These are phyloP conservation scores for Clunio marinus DNA, from an alignment of 2,888 invertebrate species.

Conservation along the genomic window DNA sequence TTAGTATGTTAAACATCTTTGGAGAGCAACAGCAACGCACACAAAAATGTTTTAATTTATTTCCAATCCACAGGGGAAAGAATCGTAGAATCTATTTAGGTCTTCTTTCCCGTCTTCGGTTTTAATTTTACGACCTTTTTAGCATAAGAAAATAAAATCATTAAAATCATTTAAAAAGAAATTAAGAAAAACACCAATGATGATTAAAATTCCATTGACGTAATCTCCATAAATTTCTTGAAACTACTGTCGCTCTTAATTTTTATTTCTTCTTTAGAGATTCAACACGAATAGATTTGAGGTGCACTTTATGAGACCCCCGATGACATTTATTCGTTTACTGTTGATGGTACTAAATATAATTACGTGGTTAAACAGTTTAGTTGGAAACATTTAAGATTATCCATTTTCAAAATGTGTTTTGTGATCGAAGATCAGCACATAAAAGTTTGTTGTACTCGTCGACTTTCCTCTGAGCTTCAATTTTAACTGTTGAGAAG, in stretches of 20 bases:
- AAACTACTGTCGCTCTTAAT: conserved; percentile 4
- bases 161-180: conserved; percentile 39
- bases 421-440: neutral
- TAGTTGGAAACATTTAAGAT: neutral
- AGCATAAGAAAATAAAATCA: conserved; percentile 34
- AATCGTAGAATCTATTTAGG: neutral
- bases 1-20: too few relatives aligned
- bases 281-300: too few relatives aligned
- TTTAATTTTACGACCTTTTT: conserved; percentile 27
- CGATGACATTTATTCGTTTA: neutral
- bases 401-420: neutral
- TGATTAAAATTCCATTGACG: conserved; percentile 26
- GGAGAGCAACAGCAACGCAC: too few relatives aligned
- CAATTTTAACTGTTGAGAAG: conserved; percentile 2
- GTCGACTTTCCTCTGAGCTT: conserved; percentile 15
- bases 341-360: neutral
- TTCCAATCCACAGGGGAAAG: conserved; percentile 27
- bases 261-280: too few relatives aligned
- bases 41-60: conserved; percentile 25
- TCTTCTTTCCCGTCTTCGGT: conserved; percentile 4
- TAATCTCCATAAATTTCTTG: conserved; percentile 33
- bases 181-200: conserved; percentile 38
- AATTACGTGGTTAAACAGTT: neutral
- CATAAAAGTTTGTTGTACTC: conserved; percentile 30
- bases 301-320: conserved; percentile 11